Base-by-base conservation (phyloP, 2,888 invertebrate species). In the Neoitamus cyanurus region DNA sequence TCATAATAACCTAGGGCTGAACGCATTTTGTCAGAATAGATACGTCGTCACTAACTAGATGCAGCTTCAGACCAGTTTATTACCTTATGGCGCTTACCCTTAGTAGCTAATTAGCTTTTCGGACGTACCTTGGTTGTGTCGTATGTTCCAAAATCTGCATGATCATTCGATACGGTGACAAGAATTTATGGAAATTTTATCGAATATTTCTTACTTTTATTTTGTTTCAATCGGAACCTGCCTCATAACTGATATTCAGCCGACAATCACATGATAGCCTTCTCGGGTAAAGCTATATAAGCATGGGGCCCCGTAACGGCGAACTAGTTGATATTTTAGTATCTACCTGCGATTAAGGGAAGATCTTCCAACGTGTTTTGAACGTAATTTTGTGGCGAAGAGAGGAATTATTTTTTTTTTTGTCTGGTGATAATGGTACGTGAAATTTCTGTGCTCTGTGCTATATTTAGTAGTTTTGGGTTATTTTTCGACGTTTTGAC, bases 391-490 rank as follows among this genome's bases (percentile, higher is more conserved):
- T 80, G 58, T 68, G 48, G 13, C 36, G 68, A 31, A 80, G 30
- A 68, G 34, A 15, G 13, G 30, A 58, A 31, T 25, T 31, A 15
- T 37, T 20, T 31, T 58, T 58, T 25, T 34, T 3, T 31, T 30
- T 28, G 80, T 15, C 68, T 80, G 80, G 80, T 80, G 80, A 80
- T 80, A 80, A 80, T 80, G 80, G 80, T 80, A 80, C 20, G 80
- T 58, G 48, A 4, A 42, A 42, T n/a, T 42, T 42, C 34, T 13
- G 34, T 30, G 48, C 31, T 13, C 9, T 37, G 58, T 58, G 48
- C 7, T 80, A 68, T 34, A 15, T 48, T 34, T 9, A 15, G 11
- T 42, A n/a, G 25, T 42, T 42, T 75, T 75, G 7, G 20, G 37
- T 30, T 31, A 20, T 34, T 34, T 58, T 30, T n/a, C 1, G 13